These are phyloP conservation scores for Maniola hyperantus DNA, from an alignment of 2,888 invertebrate genomes.

Conservation along the genomic window DNA sequence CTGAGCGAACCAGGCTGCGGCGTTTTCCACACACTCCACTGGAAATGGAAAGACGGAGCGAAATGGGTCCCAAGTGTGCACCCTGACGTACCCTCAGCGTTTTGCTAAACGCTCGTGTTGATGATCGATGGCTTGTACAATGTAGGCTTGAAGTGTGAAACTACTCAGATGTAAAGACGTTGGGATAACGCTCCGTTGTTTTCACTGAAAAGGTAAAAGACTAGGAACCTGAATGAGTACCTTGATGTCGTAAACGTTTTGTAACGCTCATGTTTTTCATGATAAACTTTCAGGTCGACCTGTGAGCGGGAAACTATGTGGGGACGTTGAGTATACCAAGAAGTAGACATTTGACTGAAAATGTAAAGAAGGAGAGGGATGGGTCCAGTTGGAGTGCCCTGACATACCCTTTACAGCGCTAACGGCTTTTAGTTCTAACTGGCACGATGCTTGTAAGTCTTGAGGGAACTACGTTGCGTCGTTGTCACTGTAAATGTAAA, in stretches of 20 bases:
- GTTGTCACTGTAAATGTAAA: constrained; percentile 6
- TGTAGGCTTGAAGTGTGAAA: background rate
- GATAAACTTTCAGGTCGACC: no score
- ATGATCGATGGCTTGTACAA: background rate
- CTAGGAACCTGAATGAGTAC: background rate
- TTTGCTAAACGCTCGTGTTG: background rate
- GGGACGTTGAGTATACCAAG: background rate
- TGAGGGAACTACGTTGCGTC: background rate
- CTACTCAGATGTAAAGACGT: background rate
- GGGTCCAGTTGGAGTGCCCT: background rate
- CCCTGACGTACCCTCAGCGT: constrained; percentile 82
- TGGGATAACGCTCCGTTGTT: background rate
- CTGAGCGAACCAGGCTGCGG: constrained; percentile 87
- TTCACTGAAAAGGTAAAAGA: background rate
- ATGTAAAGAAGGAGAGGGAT: background rate
- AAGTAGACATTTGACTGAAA: background rate
- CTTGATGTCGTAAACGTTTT: background rate
- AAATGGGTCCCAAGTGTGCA: constrained; percentile 17
- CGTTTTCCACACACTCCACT: constrained; percentile 89
- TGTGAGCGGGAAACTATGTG: background rate
- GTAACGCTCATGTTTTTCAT: no score
- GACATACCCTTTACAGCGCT: no score
- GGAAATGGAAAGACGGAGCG: constrained; percentile 48
- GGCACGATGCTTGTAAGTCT: no score
- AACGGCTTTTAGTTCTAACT: no score